Percentiles rank a stretch among this genome's conserved stretches.
These are phyloP conservation scores for Nilaparvata lugens DNA, from an alignment of 1,140 invertebrate species.

Conservation along the genomic window DNA sequence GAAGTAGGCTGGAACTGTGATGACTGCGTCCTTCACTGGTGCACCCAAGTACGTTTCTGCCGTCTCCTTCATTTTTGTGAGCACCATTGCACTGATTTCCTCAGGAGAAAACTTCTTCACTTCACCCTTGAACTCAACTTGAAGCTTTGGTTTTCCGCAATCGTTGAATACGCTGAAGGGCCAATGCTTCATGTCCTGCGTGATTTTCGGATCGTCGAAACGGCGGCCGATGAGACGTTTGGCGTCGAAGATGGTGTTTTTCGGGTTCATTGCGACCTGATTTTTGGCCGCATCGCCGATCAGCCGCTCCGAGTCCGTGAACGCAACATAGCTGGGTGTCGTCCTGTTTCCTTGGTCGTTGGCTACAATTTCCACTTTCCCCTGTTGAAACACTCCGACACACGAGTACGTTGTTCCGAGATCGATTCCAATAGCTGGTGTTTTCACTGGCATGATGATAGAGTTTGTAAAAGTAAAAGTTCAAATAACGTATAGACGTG, in stretches of 20 bases:
- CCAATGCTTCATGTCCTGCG: conserved; percentile 70
- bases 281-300: conserved; percentile 63
- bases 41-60: conserved; percentile 44
- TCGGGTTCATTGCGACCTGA: conserved; percentile 73
- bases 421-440: conserved; percentile 65
- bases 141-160: conserved; percentile 62
- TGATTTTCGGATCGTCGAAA: conserved; percentile 64
- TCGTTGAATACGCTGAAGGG: conserved; percentile 64
- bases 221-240: conserved; percentile 68
- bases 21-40: conserved; percentile 40
- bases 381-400: conserved; percentile 72
- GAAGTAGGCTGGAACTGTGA: conserved; percentile 59
- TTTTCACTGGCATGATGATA: conserved; percentile 26
- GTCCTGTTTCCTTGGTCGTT: conserved; percentile 92
- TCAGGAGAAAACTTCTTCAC: conserved; percentile 68
- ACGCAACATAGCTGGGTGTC: conserved; percentile 83
- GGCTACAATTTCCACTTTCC: conserved; percentile 87
- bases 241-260: conserved; percentile 77
- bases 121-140: conserved; percentile 67
- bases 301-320: conserved; percentile 69
- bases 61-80: conserved; percentile 49
- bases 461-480: too few relatives aligned
- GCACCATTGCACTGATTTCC: conserved; percentile 74
- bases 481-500: too few relatives aligned
- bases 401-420: conserved; percentile 73